Base-by-base conservation (phyloP, 1,140 invertebrate species). In the Drosophila leontia region DNA sequence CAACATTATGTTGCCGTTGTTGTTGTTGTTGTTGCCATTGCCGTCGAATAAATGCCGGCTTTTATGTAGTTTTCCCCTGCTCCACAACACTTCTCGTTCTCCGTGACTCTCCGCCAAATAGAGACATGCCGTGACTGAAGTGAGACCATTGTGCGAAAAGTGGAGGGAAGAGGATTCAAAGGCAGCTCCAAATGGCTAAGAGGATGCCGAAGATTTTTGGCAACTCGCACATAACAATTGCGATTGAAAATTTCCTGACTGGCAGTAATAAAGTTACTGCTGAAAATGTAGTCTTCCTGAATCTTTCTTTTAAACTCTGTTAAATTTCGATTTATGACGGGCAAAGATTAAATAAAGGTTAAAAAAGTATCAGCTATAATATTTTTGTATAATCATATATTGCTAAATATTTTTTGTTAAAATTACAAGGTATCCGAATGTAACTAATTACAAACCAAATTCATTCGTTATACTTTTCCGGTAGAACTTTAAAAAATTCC, bases 1-100 rank as follows among this genome's bases (percentile, higher is more conserved):
- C 85, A 84, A 83, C 78, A 83, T 88, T 78, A 84, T 87, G 77
- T 69, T 87, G 83, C 83, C 47, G 53, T 23, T 74, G 71, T 37
- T 87, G 76, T 9, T 87, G 76, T 9, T 41, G 15, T 41, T 41
- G 42, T 26, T 61, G 70, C 50, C 75, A 11, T 56, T 86, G 53
- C 53, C 53, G 8, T 76, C 76, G 64, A 60, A 83, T 87, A 88
- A 87, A 88, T 67, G 84, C 84, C 84, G 84, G 80, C 64, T 75
- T 83, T 80, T 75, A 83, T 87, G 80, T 79, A 56, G 71, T 64
- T 75, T 74, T 17, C 82, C 42, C 19, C 58, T 39, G 48, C 71
- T 32, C 23, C 35, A 35, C 17, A 29, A n/a, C 44, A 19, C 41
- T 15, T 35, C 39, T 15, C 34, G 13, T n/a, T 44, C 50, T 23